Evolutionary conservation across 2,888 invertebrate species (phyloP).

Genomic region (Neoaliturus tenellus): DNA sequence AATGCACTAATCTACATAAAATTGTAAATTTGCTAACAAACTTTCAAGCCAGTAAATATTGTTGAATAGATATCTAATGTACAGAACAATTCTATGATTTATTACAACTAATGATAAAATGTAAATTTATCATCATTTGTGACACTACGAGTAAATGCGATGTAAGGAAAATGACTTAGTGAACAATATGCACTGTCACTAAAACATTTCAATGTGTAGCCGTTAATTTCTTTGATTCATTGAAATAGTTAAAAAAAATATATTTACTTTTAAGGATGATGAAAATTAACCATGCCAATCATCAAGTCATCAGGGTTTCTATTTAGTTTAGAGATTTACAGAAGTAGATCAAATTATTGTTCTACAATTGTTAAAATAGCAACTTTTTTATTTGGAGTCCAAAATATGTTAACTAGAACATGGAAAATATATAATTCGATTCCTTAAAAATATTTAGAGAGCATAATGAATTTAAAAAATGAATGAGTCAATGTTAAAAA

Average conservation of each 20-base stretch:
- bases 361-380: too few species aligned
- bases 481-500: too few species aligned
- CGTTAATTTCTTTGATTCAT: not conserved
- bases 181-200: slow-evolving; percentile 3
- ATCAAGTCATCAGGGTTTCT: too few species aligned
- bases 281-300: not conserved
- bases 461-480: too few species aligned
- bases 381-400: too few species aligned
- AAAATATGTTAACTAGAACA: too few species aligned
- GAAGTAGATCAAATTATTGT: too few species aligned
- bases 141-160: not conserved
- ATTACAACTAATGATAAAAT: slow-evolving; percentile 1
- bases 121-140: not conserved
- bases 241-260: too few species aligned
- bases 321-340: too few species aligned
- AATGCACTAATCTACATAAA: not conserved
- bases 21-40: not conserved
- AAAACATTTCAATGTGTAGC: not conserved
- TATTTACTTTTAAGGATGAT: not conserved
- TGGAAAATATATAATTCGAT: too few species aligned
- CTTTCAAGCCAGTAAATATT: not conserved
- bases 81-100: not conserved
- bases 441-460: too few species aligned
- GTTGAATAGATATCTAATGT: not conserved
- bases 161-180: too few species aligned